Base-by-base conservation (phyloP, 2,888 invertebrate genomes). In the Amorpha juglandis region DNA sequence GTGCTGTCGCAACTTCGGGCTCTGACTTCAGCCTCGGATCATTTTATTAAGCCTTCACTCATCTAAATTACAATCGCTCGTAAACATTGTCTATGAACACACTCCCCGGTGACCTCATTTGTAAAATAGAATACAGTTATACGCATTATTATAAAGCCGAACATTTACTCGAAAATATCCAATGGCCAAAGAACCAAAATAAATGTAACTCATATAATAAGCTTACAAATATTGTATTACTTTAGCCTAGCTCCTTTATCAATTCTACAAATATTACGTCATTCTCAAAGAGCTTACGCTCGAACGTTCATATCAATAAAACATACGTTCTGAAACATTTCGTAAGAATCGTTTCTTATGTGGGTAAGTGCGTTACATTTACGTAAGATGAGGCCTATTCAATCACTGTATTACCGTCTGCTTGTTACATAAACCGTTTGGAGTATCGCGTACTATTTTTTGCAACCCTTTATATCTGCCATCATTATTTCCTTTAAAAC, bases 331-430 rank as follows among this genome's bases (percentile, higher is more conserved):
- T 80, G 77, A 78, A 78, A 77, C 68, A 74, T 90, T 88, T 85
- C 76, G 78, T 83, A 88, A 89, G 74, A 66, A 72, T 70, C 72
- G 80, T 81, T 82, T 84, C 80, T 82, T 84, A 85, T 87, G 89
- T 84, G 82, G 75, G 82, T 79, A 79, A 81, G 88, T 88, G 84
- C 83, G 84, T 79, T 87, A 85, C 77, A 83, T 87, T 91, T 92
- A 90, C 89, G 90, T 90, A 92, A 92, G 89, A 82, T 81, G 85
- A 80, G 80, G 82, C 82, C 87, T 88, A 91, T 90, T 90, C 88
- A 90, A 90, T 91, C 88, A 87, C 84, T 82, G 11, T 19, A 81
- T 80, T 80, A 78, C 78, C 83, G 89, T 87, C 86, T 88, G 82
- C 80, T 70, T 75, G 79, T 91, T 91, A 88, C 84, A 82, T 90